phyloP scores from a whole-genome alignment of 2,113 vertebrate genomes.

The Corythaixoides concolor region DNA sequence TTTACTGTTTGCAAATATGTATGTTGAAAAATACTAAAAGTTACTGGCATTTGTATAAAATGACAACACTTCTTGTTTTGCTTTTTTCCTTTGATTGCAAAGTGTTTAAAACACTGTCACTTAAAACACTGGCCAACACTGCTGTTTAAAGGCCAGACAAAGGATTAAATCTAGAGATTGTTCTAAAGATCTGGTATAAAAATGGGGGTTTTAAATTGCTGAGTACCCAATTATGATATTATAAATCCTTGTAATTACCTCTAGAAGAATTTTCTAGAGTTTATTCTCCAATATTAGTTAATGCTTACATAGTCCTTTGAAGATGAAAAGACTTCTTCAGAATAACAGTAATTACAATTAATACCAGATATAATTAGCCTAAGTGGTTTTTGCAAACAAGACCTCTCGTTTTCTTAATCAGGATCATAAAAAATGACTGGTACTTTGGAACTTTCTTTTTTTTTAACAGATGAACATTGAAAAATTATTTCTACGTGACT shows the following conservation, averaged over 20 bases:
- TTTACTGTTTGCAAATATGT: not conserved
- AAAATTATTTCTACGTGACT: slow-evolving; percentile 40
- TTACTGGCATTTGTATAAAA: not conserved
- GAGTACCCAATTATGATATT: not conserved
- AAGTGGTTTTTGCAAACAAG: not conserved
- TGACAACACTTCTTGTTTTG: not conserved
- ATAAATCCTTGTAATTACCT: not conserved
- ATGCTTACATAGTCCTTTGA: not conserved
- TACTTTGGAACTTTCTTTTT: not conserved
- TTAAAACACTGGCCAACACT: not conserved
- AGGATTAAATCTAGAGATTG: not conserved
- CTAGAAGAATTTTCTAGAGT: not conserved
- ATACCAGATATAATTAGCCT: not conserved
- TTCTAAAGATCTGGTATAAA: not conserved
- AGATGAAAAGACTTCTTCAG: not conserved
- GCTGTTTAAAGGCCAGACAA: not conserved
- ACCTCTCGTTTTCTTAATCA: not conserved
- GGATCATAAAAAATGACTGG: not conserved
- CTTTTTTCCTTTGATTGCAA: not conserved
- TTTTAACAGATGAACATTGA: not conserved
- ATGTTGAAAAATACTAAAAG: not conserved
- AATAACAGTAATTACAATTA: not conserved
- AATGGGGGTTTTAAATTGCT: not conserved
- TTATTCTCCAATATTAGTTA: not conserved
- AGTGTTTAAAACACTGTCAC: not conserved